A percentile compares a stretch with the other conserved stretches of the same genome.
Evolutionary conservation across 2,888 invertebrate species (phyloP).

Genomic region (Sarcophaga subvicina): DNA sequence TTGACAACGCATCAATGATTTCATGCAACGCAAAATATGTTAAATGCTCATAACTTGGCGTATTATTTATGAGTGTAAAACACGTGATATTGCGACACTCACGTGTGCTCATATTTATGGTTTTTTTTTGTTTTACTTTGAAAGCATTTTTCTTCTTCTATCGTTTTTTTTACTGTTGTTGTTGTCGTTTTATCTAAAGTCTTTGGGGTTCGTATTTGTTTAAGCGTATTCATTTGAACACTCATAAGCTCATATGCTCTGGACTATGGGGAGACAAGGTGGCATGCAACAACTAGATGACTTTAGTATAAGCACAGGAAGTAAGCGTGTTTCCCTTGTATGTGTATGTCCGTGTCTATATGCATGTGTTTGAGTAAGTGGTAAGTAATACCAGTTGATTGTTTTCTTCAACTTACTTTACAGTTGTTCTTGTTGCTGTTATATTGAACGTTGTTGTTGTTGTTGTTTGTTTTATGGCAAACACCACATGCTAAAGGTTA

Average conservation of each 20-base stretch:
- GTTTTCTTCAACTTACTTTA: not conserved
- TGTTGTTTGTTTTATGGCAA: slow-evolving; percentile 39
- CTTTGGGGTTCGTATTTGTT: slow-evolving; percentile 50
- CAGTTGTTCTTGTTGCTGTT: not conserved
- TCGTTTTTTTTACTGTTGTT: slow-evolving; percentile 13
- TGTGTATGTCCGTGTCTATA: not conserved
- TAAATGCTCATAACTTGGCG: slow-evolving; percentile 76
- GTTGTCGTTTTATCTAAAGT: slow-evolving; percentile 39
- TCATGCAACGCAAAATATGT: slow-evolving; percentile 73
- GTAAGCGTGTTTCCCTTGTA: not conserved
- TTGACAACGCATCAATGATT: slow-evolving; percentile 67
- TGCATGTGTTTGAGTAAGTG: slow-evolving; percentile 1
- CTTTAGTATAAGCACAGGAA: slow-evolving; percentile 14
- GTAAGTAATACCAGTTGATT: not conserved
- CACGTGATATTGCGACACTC: slow-evolving; percentile 74
- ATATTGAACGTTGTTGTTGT: not conserved
- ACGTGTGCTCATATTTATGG: slow-evolving; percentile 62
- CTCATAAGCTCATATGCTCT: not conserved
- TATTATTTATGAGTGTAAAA: slow-evolving; percentile 74
- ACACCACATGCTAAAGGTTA: slow-evolving; percentile 53
- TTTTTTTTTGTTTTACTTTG: slow-evolving; percentile 8
- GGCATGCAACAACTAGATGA: not conserved
- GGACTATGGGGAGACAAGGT: not conserved
- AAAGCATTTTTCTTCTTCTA: slow-evolving; percentile 2
- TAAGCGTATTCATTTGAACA: not conserved